These are phyloP conservation scores for Monopterus albus DNA, from an alignment of 2,113 vertebrate species.

Conservation along the genomic window DNA sequence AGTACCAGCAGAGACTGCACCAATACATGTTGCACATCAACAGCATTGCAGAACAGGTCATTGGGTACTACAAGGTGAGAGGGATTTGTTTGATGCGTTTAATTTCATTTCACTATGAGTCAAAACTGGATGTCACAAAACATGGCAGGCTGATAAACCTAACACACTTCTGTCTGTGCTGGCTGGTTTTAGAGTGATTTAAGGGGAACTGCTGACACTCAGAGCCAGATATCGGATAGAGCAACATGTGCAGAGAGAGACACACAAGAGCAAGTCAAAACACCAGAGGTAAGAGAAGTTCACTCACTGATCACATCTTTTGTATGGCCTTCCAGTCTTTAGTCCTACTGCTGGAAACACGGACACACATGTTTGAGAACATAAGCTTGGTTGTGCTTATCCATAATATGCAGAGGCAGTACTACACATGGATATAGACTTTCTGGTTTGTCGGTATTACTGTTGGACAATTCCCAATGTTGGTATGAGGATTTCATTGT, in stretches of 20 bases:
- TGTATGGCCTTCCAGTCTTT: not conserved
- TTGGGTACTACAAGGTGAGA: constrained; percentile 80
- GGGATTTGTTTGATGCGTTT: not conserved
- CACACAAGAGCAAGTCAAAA: not conserved
- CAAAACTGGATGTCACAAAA: not conserved
- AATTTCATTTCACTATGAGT: not conserved
- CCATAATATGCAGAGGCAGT: not conserved
- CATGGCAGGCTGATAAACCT: not conserved
- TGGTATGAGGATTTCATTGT: constrained; percentile 20
- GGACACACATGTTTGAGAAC: not conserved
- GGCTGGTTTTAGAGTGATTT: constrained; percentile 38
- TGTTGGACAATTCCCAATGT: not conserved
- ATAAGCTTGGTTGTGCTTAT: not conserved
- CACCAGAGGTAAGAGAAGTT: constrained; percentile 51
- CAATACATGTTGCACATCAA: constrained; percentile 80
- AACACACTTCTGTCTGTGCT: constrained; percentile 7
- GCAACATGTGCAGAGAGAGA: constrained; percentile 14
- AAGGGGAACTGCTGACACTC: constrained; percentile 16
- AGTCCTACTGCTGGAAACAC: not conserved
- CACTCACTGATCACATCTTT: not conserved
- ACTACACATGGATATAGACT: not conserved
- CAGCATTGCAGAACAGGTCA: constrained; percentile 76
- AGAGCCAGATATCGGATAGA: constrained; percentile 21
- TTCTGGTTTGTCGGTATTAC: not conserved
- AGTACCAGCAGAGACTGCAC: constrained; percentile 79